phyloP scores from a whole-genome alignment of 2,888 invertebrate genomes.

The Galerucella pusilla region DNA sequence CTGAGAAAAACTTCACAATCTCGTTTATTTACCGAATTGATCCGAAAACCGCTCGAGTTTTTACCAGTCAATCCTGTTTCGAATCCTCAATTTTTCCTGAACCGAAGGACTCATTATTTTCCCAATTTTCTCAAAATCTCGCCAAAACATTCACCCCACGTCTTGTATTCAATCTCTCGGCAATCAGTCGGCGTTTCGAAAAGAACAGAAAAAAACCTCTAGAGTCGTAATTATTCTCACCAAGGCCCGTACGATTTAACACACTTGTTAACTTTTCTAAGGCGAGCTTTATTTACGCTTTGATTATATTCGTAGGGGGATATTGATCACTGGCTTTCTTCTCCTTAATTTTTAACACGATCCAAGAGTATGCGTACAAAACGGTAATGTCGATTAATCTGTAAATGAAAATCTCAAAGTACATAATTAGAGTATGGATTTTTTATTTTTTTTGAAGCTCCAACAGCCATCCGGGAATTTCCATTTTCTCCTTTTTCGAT shows the following conservation, averaged over 20 bases:
- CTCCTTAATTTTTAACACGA: constrained; percentile 4
- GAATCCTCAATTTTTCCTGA: constrained; percentile 18
- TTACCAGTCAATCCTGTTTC: not conserved
- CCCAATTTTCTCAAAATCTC: constrained; percentile 27
- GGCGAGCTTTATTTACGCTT: constrained; percentile 35
- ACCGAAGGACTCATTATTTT: constrained; percentile 16
- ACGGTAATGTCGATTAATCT: not conserved
- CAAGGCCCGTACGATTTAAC: constrained; percentile 37
- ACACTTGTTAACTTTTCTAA: constrained; percentile 44
- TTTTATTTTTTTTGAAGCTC: too few species aligned
- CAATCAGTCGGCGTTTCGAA: constrained; percentile 31
- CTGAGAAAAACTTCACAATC: not conserved
- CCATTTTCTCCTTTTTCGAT: too few species aligned
- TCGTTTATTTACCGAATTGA: constrained; percentile 1
- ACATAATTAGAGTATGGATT: too few species aligned
- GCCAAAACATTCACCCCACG: constrained; percentile 30
- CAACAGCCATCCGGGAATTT: too few species aligned
- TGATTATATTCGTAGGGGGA: constrained; percentile 17
- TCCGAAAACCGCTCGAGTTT: constrained; percentile 1
- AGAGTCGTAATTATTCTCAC: constrained; percentile 38
- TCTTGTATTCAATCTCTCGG: constrained; percentile 33
- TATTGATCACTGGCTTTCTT: constrained; percentile 29
- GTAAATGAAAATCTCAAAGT: not conserved
- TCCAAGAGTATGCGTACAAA: not conserved
- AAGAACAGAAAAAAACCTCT: constrained; percentile 24